Conservation (phyloP, 2,113 vertebrate genomes). For the Daphoenositta chrysoptera region DNA sequence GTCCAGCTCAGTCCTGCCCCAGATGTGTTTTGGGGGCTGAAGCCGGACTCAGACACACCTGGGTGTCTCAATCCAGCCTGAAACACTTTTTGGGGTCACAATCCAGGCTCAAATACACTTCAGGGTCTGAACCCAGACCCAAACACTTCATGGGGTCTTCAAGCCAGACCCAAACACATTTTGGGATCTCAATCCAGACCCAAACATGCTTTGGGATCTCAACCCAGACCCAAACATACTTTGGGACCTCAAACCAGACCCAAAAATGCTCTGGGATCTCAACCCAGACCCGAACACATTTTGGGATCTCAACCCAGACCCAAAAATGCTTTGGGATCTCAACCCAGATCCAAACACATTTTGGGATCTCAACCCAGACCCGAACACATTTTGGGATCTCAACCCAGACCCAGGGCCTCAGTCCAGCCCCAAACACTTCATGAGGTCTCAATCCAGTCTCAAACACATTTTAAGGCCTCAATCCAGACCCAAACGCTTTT, state of each 20-base stretch:
- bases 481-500: too few relatives aligned
- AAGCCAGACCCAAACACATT: neutral
- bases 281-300: neutral
- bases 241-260: too few relatives aligned
- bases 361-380: too few relatives aligned
- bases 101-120: neutral
- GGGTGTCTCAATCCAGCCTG: too few relatives aligned
- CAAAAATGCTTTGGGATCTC: neutral
- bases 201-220: neutral
- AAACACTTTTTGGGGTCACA: neutral
- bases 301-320: neutral
- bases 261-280: neutral
- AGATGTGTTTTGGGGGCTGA: neutral
- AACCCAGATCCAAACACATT: neutral
- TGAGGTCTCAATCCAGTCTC: neutral
- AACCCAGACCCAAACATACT: neutral
- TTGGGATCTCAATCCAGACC: neutral
- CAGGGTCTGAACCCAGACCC: neutral
- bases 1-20: neutral
- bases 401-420: neutral
- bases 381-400: neutral
- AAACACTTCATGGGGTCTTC: neutral
- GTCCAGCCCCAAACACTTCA: neutral
- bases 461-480: neutral
- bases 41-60: neutral